Conservation (phyloP, 1,140 invertebrate species). For the Penaeus japonicus region DNA sequence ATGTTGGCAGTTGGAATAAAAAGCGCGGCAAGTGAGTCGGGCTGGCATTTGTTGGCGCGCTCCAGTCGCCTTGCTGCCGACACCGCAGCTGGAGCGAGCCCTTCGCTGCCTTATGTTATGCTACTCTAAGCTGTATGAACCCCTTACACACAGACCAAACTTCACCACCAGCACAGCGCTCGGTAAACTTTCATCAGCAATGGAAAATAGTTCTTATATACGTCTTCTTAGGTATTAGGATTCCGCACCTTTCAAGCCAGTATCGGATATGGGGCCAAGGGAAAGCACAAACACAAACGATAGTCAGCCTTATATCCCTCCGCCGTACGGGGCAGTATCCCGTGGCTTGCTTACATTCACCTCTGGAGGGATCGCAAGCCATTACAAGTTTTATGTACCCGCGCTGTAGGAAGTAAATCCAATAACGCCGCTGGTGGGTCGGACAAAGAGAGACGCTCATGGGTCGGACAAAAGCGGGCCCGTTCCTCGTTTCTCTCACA, state of each 20-base stretch:
- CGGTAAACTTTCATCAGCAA: slow-evolving; percentile 57
- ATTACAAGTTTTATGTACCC: slow-evolving; percentile 56
- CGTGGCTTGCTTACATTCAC: slow-evolving; percentile 49
- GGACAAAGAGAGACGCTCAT: slow-evolving; percentile 57
- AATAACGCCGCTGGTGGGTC: slow-evolving; percentile 56
- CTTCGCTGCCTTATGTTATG: slow-evolving; percentile 41
- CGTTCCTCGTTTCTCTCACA: slow-evolving; percentile 60
- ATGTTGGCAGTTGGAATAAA: slow-evolving; percentile 59
- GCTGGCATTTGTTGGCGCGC: slow-evolving; percentile 59
- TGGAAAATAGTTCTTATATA: slow-evolving; percentile 59
- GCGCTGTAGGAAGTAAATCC: slow-evolving; percentile 58
- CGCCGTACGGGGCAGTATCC: slow-evolving; percentile 41
- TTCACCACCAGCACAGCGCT: slow-evolving; percentile 38
- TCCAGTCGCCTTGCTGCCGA: slow-evolving; percentile 59
- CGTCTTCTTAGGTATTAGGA: slow-evolving; percentile 59
- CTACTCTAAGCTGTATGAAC: slow-evolving; percentile 54
- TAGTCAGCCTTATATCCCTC: slow-evolving; percentile 51
- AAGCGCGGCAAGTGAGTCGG: slow-evolving; percentile 59
- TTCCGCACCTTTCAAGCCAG: slow-evolving; percentile 56
- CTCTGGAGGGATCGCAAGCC: slow-evolving; percentile 53
- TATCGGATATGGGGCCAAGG: slow-evolving; percentile 59
- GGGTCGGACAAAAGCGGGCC: slow-evolving; percentile 59
- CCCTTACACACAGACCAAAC: slow-evolving; percentile 51
- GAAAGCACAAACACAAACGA: slow-evolving; percentile 53
- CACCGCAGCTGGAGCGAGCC: slow-evolving; percentile 58